These are phyloP conservation scores for Rhinopomastus cyanomelas DNA, from an alignment of 2,113 vertebrate genomes.

Conservation along the genomic window DNA sequence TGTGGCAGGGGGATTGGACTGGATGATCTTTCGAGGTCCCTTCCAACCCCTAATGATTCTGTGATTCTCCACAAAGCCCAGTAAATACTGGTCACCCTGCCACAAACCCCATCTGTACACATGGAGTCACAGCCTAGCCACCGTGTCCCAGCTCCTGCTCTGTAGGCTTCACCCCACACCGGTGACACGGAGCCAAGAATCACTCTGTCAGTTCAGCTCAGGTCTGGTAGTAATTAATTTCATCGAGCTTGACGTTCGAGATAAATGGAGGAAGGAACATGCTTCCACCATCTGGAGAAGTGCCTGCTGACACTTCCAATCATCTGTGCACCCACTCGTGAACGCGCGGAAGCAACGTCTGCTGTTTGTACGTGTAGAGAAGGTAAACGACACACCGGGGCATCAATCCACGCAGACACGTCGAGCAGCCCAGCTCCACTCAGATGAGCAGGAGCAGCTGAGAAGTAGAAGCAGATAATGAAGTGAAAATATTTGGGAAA, in stretches of 20 bases:
- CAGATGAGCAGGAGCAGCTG: background rate
- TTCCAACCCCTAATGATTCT: too few relatives aligned
- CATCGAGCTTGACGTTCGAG: background rate
- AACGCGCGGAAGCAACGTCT: background rate
- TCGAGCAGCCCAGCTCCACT: background rate
- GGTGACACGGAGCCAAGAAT: background rate
- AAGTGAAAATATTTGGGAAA: background rate
- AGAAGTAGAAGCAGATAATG: background rate
- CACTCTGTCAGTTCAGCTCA: background rate
- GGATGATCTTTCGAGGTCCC: too few relatives aligned
- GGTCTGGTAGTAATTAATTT: background rate
- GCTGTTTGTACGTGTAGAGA: background rate
- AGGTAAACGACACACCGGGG: background rate
- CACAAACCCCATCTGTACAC: background rate
- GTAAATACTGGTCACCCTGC: background rate
- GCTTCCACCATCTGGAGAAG: constrained; percentile 16
- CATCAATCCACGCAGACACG: background rate
- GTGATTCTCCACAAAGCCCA: background rate
- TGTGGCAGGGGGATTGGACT: too few relatives aligned
- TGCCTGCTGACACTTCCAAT: background rate
- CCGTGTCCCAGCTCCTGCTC: fast-evolving
- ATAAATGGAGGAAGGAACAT: background rate
- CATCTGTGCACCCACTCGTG: background rate
- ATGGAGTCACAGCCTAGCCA: background rate
- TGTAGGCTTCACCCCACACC: background rate